Evolutionary conservation across 92 coral and sea anemone genomes (phyloP), one percentile per base, ranked within the genome.

Genomic region (Parazoanthus atlanticus): DNA sequence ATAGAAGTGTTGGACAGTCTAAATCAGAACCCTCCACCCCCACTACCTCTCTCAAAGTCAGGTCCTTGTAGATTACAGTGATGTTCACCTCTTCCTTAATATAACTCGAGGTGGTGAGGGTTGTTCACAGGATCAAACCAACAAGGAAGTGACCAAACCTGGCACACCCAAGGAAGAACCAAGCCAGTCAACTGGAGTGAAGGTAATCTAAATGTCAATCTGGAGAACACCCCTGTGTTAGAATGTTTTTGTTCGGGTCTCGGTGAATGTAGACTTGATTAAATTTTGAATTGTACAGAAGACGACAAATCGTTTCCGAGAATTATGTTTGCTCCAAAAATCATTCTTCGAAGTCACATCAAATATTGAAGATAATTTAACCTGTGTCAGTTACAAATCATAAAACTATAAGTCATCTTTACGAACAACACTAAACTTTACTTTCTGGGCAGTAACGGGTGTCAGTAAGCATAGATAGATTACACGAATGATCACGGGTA

Each of bases 101-200:
- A 61, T 21, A 5, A 15, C 47, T 38, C 71, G 2, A 84, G 87
- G 66, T 13, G 78, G 66, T 29, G 87, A 84, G 1, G 23, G 26
- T 19, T 43, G 49, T 9, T 84, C 87, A 46, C 78, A 84, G 31
- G 87, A 70, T 71, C 66, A 70, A 26, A 33, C 66, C 0, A 71
- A 25, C 41, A 84, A 54, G 54, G 74, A 84, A 40, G 41, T 56
- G 46, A 69, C 78, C 17, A 84, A 84, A 30, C 41, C 16, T 13
- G 38, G n/a, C 70, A 70, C 1, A 19, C 36, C 66, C 29, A 71
- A 70, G 54, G 87, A 38, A 8, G 61, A 70, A 28, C 15, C 78
- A 41, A 30, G 38, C 23, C 33, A 69, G 16, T 19, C 28, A 71
- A n/a, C 29, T 19, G 87, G 78, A 69, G 61, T 70, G 26, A 30